Percentiles rank a stretch among this genome's conserved stretches.
phyloP scores from a whole-genome alignment of 2,113 vertebrate genomes.

The Cheilinus undulatus region DNA sequence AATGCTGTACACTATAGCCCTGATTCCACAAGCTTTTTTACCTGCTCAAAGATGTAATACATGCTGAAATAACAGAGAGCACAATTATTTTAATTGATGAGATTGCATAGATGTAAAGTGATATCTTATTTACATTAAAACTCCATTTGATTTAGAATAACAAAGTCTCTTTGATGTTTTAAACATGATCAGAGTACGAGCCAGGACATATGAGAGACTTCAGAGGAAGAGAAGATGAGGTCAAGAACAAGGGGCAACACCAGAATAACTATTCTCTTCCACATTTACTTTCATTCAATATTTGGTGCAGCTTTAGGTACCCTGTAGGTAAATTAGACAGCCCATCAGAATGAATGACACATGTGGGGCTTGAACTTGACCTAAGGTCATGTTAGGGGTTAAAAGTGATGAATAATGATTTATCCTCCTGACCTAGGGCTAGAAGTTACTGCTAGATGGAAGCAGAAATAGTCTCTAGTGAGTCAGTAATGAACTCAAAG shows the following conservation, averaged over 20 bases:
- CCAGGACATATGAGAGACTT: background rate
- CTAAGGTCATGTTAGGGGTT: conserved; percentile 29
- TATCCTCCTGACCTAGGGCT: conserved; percentile 25
- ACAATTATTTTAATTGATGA: too few species aligned
- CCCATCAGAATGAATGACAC: conserved; percentile 47
- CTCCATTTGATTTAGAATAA: too few species aligned
- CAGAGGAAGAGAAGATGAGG: background rate
- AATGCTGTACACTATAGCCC: too few species aligned
- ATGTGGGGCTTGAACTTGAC: conserved; percentile 33
- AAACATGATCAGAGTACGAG: background rate
- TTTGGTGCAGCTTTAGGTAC: conserved; percentile 7
- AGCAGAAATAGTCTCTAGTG: conserved; percentile 6
- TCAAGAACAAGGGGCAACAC: conserved; percentile 8
- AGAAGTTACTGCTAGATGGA: conserved; percentile 25
- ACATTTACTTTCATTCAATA: conserved; percentile 6
- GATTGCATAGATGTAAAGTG: too few species aligned
- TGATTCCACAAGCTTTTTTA: too few species aligned
- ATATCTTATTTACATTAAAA: too few species aligned
- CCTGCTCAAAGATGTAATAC: too few species aligned
- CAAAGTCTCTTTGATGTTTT: background rate
- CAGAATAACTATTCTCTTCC: background rate
- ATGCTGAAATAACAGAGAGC: too few species aligned
- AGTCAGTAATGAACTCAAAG: conserved; percentile 28
- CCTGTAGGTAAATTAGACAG: conserved; percentile 26
- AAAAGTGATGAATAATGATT: conserved; percentile 53